A percentile compares a stretch with the other conserved stretches of the same genome.
Evolutionary conservation across 2,113 vertebrate species (phyloP).

Genomic region (Equus przewalskii): DNA sequence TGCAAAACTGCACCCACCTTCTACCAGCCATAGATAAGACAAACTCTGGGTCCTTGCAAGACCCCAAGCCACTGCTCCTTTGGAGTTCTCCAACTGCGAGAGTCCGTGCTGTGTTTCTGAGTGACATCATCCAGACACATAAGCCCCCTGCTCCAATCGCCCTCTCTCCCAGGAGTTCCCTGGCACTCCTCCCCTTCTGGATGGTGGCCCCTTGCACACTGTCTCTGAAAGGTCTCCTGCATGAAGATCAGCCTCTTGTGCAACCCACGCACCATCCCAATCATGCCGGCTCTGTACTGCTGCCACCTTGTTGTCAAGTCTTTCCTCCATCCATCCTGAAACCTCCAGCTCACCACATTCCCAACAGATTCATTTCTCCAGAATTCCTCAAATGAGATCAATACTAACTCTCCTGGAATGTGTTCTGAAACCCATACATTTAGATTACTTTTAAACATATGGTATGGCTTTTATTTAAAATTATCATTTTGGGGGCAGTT

Average conservation of each 20-base stretch:
- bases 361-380: neutral
- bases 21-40: neutral
- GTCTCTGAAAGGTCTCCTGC: neutral
- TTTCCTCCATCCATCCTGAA: neutral
- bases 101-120: neutral
- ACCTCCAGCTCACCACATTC: neutral
- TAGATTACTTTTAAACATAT: neutral
- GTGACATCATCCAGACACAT: neutral
- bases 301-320: neutral
- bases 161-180: neutral
- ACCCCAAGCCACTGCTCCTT: neutral
- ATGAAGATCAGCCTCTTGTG: neutral
- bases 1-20: neutral
- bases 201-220: rapidly evolving
- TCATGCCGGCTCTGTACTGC: neutral
- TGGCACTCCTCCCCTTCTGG: no score
- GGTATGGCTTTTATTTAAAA: neutral
- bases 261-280: neutral
- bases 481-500: neutral
- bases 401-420: neutral
- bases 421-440: neutral
- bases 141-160: neutral
- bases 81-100: neutral
- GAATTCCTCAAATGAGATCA: neutral
- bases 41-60: neutral